Percentiles rank a stretch among this genome's conserved stretches.
These are phyloP conservation scores for Lates calcarifer DNA, from an alignment of 2,113 vertebrate species.

Conservation along the genomic window DNA sequence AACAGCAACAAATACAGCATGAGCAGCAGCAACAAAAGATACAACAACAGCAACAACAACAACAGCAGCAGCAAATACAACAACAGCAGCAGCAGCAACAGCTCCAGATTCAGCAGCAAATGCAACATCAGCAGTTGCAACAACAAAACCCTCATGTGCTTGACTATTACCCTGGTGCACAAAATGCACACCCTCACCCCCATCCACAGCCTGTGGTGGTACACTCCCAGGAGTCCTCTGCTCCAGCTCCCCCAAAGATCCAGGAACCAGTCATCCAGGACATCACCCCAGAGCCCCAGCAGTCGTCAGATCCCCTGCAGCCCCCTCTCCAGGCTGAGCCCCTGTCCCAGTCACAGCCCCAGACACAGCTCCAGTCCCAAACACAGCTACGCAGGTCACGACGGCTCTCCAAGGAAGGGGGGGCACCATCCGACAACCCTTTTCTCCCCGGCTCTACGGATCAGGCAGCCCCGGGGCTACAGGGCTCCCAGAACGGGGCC, in stretches of 20 bases:
- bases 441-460: slow-evolving; percentile 63
- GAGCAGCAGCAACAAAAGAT: slow-evolving; percentile 88
- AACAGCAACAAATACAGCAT: slow-evolving; percentile 82
- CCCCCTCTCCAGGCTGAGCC: slow-evolving; percentile 79
- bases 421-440: slow-evolving; percentile 84
- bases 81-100: slow-evolving; percentile 81
- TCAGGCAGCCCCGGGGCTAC: slow-evolving; percentile 43
- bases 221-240: slow-evolving; percentile 87
- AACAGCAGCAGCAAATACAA: slow-evolving; percentile 50
- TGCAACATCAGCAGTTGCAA: slow-evolving; percentile 85
- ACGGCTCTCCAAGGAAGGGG: slow-evolving; percentile 94
- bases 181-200: slow-evolving; percentile 69
- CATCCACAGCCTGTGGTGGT: slow-evolving; percentile 84
- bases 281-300: slow-evolving; percentile 85
- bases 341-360: slow-evolving; percentile 40
- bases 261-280: slow-evolving; percentile 86
- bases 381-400: slow-evolving; percentile 92
- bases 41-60: slow-evolving; percentile 81
- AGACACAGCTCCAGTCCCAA: slow-evolving; percentile 72
- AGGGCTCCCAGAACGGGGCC: slow-evolving; percentile 79
- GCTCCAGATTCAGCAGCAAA: slow-evolving; percentile 82
- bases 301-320: slow-evolving; percentile 82
- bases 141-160: slow-evolving; percentile 81
- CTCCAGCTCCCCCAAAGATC: slow-evolving; percentile 83
- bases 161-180: slow-evolving; percentile 73